Evolutionary conservation across 2,797 vertebrate genomes (phyloP), one percentile per base, ranked within the genome.

Genomic region (Karalla daura): DNA sequence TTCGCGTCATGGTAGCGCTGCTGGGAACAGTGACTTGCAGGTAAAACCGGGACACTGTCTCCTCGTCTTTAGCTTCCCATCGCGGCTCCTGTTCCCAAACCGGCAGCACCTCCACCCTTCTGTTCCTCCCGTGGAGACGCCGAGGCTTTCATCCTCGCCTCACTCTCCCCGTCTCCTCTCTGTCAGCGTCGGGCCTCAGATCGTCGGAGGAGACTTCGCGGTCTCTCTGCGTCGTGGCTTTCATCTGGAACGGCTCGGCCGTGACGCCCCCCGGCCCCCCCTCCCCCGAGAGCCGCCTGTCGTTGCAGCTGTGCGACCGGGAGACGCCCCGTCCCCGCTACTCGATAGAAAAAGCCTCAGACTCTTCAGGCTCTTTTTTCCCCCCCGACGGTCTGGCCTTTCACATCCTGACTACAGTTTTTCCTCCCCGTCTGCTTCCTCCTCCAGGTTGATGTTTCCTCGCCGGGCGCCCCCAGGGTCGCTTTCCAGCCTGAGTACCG

Each of bases 381-480:
- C n/a, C 13, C n/a, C 45, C 55, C 51, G 30, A 32, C 23, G 1
- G 18, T 39, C 12, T 8, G 7, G 75, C 46, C 2, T 62, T 70
- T 72, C 60, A 24, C 4, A 20, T 62, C 33, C 40, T 75, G 23
- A 76, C 70, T 83, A 76, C 52, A 50, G 60, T 53, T 59, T 63
- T 62, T n/a, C n/a, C n/a, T n/a, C n/a, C 41, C 39, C 7, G 2
- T 64, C 55, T 67, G 12, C 60, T 23, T 37, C 24, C 21, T n/a
- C 27, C 54, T 41, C 53, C 54, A 91, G 93, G 88, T 92, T 90
- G 85, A 93, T 91, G 89, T 81, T 83, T 89, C 76, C 76, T 80
- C 80, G 28, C 63, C 52, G 70, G 86, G 87, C 80, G 18, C 84
- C 90, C 84, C 59, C 85, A 82, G 85, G 89, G 90, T 87, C 63